Evolutionary conservation across 2,888 invertebrate species (phyloP).

Genomic region (Monopis laevigella): DNA sequence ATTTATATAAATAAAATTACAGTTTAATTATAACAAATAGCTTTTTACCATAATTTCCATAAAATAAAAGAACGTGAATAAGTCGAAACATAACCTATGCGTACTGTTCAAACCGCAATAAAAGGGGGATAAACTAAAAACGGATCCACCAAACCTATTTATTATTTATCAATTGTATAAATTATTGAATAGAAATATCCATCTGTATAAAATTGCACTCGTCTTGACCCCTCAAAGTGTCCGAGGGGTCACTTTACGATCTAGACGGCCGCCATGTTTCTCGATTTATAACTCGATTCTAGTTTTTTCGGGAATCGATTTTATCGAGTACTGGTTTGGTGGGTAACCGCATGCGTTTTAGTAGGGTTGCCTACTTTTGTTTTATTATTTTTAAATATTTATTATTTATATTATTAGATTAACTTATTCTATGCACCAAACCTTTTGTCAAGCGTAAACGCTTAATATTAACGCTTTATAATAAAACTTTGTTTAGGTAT

Average conservation of each 20-base stretch:
- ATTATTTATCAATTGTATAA: slow-evolving; percentile 66
- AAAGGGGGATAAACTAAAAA: slow-evolving; percentile 28
- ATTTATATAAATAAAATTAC: too few species aligned
- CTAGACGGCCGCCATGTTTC: slow-evolving; percentile 21
- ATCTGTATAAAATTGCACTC: slow-evolving; percentile 23
- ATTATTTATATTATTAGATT: background rate
- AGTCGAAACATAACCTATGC: too few species aligned
- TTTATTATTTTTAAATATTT: background rate
- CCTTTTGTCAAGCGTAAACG: background rate
- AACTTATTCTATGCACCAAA: background rate
- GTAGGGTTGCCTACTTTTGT: background rate
- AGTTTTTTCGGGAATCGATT: slow-evolving; percentile 11
- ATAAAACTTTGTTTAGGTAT: too few species aligned
- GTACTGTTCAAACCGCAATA: slow-evolving; percentile 3
- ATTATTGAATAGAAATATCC: slow-evolving; percentile 50
- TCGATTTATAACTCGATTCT: slow-evolving; percentile 28
- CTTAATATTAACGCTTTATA: too few species aligned
- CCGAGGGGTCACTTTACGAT: slow-evolving; percentile 44
- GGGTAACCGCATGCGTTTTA: slow-evolving; percentile 16
- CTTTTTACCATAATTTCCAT: too few species aligned
- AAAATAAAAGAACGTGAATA: too few species aligned
- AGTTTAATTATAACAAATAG: too few species aligned
- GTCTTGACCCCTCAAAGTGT: slow-evolving; percentile 31
- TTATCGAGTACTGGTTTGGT: slow-evolving; percentile 1
- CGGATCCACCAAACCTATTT: slow-evolving; percentile 25